Evolutionary conservation across 2,888 invertebrate species (phyloP).

Genomic region (Seira ritae): DNA sequence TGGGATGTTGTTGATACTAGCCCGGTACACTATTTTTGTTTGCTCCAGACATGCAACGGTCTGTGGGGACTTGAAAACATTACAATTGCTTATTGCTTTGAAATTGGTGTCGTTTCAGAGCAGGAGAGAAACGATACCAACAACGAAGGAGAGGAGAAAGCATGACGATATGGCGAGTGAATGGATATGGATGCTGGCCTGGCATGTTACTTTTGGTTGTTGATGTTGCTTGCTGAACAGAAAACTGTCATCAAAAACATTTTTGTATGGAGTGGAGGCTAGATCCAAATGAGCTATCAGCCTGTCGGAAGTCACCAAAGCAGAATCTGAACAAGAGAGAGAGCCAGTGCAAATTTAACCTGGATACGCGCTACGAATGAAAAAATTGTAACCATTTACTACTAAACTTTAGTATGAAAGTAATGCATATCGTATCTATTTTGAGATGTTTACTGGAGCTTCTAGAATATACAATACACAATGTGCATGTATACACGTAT

Average conservation of each 20-base stretch:
- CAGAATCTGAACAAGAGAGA: not conserved
- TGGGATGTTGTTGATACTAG: too few relatives aligned
- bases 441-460: too few relatives aligned
- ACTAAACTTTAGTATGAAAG: too few relatives aligned
- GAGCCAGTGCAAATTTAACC: not conserved
- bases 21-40: not conserved
- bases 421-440: too few relatives aligned
- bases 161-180: not conserved
- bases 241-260: constrained; percentile 2
- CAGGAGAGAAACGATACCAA: too few relatives aligned
- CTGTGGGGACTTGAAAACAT: constrained; percentile 1
- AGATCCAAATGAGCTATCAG: constrained; percentile 6
- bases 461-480: too few relatives aligned
- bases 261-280: not conserved
- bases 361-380: not conserved
- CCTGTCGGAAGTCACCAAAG: not conserved
- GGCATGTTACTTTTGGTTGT: not conserved
- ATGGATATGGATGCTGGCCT: not conserved
- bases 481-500: too few relatives aligned
- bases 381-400: too few relatives aligned
- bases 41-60: not conserved
- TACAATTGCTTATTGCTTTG: not conserved
- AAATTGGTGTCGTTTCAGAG: not conserved
- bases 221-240: too few relatives aligned
- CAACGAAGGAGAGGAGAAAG: too few relatives aligned